Evolutionary conservation across 2,797 vertebrate genomes (phyloP).

Genomic region (Anguilla megastoma): DNA sequence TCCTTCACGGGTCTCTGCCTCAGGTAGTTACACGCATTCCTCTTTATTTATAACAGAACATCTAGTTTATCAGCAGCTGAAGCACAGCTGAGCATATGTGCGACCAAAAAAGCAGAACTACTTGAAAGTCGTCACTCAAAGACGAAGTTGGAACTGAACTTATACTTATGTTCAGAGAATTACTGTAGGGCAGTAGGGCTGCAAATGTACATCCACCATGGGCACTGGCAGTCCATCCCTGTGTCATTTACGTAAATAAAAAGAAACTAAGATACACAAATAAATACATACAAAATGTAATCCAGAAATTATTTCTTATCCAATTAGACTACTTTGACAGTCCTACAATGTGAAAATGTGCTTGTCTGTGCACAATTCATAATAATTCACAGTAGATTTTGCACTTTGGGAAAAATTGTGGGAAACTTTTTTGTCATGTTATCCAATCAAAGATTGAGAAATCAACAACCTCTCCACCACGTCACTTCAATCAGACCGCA

Average conservation of each 20-base stretch:
- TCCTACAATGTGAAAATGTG: neutral
- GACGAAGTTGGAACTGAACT: neutral
- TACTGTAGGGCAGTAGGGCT: neutral
- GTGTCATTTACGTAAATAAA: slow-evolving; percentile 6
- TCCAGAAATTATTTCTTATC: slow-evolving; percentile 4
- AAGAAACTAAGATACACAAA: neutral
- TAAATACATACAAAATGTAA: neutral
- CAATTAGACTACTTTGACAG: neutral
- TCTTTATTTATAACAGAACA: neutral
- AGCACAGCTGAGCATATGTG: neutral
- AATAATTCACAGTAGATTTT: neutral
- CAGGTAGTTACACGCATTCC: neutral
- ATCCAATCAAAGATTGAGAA: neutral
- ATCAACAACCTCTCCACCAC: neutral
- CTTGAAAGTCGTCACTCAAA: neutral
- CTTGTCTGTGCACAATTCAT: neutral
- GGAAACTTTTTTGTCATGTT: neutral
- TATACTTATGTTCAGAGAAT: neutral
- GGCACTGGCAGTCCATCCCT: neutral
- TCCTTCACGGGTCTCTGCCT: neutral
- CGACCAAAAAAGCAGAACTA: neutral
- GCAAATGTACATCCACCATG: neutral
- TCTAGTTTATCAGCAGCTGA: neutral
- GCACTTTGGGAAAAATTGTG: neutral
- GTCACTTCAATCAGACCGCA: neutral